phyloP scores from a whole-genome alignment of 2,797 vertebrate species.

The Bryconaethiops microstoma region DNA sequence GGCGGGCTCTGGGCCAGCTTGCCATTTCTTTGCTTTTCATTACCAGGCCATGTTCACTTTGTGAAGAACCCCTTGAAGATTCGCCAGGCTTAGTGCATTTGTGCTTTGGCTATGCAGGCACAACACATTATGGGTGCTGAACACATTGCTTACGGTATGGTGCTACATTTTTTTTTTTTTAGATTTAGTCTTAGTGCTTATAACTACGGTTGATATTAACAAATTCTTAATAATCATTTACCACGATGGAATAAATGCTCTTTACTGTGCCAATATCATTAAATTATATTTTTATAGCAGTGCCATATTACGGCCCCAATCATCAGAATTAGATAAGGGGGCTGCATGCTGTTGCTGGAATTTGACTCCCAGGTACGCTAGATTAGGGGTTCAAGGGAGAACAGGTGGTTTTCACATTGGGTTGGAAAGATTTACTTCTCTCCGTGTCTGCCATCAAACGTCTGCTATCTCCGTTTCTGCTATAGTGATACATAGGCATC shows the following conservation, averaged over 20 bases:
- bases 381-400: too few relatives aligned
- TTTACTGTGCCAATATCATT: background rate
- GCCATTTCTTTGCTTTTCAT: conserved; percentile 15
- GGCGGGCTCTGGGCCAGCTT: conserved; percentile 40
- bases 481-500: background rate
- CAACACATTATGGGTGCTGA: conserved; percentile 18
- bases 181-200: conserved; percentile 8
- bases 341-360: background rate
- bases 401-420: too few relatives aligned
- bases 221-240: background rate
- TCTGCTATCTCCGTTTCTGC: too few relatives aligned
- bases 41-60: conserved; percentile 38
- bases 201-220: background rate
- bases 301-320: background rate
- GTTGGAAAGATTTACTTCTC: background rate
- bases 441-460: background rate
- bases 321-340: background rate
- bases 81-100: conserved; percentile 24
- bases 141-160: background rate
- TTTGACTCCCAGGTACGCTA: background rate
- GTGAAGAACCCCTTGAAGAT: conserved; percentile 32
- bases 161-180: background rate
- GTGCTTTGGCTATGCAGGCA: conserved; percentile 27
- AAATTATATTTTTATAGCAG: background rate
- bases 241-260: background rate